Evolutionary conservation across 2,888 invertebrate species (phyloP).

Genomic region (Saturnia japonica): DNA sequence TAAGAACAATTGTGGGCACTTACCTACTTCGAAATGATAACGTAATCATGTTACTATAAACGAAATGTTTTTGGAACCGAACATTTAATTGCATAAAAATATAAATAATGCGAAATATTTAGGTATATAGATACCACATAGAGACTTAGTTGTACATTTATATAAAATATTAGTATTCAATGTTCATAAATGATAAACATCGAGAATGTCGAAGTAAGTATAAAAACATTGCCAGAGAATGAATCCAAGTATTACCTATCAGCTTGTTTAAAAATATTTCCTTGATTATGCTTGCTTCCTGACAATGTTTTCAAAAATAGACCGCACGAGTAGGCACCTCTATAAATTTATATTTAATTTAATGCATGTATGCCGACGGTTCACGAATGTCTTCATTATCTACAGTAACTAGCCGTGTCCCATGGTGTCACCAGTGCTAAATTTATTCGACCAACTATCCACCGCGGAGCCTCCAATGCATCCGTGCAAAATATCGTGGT

Average conservation of each 20-base stretch:
- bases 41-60: conserved; percentile 31
- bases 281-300: conserved; percentile 29
- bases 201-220: conserved; percentile 27
- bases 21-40: conserved; percentile 10
- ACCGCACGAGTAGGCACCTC: conserved; percentile 14
- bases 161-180: conserved; percentile 7
- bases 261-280: conserved; percentile 38
- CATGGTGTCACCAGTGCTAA: too few species aligned
- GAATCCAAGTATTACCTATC: conserved; percentile 33
- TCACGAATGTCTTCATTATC: conserved; percentile 40
- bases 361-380: conserved; percentile 3
- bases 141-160: conserved; percentile 23
- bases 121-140: conserved; percentile 24
- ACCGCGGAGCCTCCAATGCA: too few species aligned
- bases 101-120: conserved; percentile 37
- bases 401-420: conserved; percentile 20
- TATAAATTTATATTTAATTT: conserved; percentile 10
- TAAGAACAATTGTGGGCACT: conserved; percentile 15
- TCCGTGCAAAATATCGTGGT: too few species aligned
- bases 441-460: too few species aligned
- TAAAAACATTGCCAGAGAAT: conserved; percentile 31
- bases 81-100: conserved; percentile 31
- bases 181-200: neutral
- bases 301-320: conserved; percentile 33
- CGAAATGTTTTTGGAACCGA: conserved; percentile 22